Percentiles rank a stretch among this genome's conserved stretches.
Evolutionary conservation across 64 coral and sea anemone genomes (phyloP).

Genomic region (Pachyseris speciosa): DNA sequence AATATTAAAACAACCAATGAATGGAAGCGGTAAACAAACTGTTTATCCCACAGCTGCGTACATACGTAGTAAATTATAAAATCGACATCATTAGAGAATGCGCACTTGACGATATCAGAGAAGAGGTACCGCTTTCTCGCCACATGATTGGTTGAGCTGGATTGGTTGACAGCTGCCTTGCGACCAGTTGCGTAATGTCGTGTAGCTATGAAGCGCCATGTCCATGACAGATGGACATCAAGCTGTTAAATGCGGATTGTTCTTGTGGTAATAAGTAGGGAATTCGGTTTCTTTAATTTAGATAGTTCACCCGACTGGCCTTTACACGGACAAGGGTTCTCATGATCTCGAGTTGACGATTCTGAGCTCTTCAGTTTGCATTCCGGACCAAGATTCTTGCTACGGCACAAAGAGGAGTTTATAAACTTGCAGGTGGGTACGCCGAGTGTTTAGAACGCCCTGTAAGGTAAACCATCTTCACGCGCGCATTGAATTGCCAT

Average conservation of each 20-base stretch:
- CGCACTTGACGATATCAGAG: background rate
- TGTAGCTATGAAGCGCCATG: too few species aligned
- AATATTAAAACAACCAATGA: background rate
- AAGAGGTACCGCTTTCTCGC: background rate
- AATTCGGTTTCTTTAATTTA: slow-evolving; percentile 6
- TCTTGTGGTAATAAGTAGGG: background rate
- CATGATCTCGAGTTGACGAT: background rate
- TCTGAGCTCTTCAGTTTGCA: background rate
- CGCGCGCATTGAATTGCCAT: too few species aligned
- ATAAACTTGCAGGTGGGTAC: background rate
- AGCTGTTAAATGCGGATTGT: background rate
- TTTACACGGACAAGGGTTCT: background rate
- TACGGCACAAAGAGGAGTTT: background rate
- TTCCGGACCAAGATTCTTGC: background rate
- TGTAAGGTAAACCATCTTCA: background rate
- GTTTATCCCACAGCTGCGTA: background rate
- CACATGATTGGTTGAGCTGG: background rate
- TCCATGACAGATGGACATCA: slow-evolving; percentile 8
- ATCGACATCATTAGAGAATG: too few species aligned
- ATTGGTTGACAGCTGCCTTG: background rate
- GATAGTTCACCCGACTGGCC: background rate
- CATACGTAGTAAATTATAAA: too few species aligned
- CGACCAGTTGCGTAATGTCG: background rate
- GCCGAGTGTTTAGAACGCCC: background rate
- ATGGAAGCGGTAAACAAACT: background rate